Evolutionary conservation across 2,888 invertebrate genomes (phyloP), one percentile per base, ranked within the genome.

Genomic region (Anagyrus pseudococci): DNA sequence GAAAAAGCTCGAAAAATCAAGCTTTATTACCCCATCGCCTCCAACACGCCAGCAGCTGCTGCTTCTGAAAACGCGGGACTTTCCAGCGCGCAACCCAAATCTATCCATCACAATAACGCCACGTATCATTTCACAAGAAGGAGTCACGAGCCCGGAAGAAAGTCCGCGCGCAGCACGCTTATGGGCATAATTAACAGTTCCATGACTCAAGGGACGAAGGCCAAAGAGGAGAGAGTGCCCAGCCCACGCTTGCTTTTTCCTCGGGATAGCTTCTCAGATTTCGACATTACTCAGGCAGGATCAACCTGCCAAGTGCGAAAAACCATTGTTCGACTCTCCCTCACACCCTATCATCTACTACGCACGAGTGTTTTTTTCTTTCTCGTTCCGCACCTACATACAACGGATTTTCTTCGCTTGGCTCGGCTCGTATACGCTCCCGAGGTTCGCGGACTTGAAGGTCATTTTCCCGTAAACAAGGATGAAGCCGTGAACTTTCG

Each of bases 231-330:
- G n/a, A n/a, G n/a, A n/a, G n/a, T n/a, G n/a, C n/a, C n/a, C n/a
- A n/a, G n/a, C n/a, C n/a, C n/a, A n/a, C n/a, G n/a, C n/a, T n/a
- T n/a, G n/a, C n/a, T n/a, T n/a, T n/a, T n/a, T n/a, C n/a, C n/a
- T n/a, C n/a, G n/a, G n/a, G n/a, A n/a, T n/a, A n/a, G n/a, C n/a
- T 44, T 50, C 79, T 78, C 80, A 80, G 80, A 80, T 80, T 80
- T 80, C 73, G 76, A 80, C 80, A 80, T 80, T 80, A 80, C 77
- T 80, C 80, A 80, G 79, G 72, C 68, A 67, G 79, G 80, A 80
- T 80, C 79, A 80, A 80, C 75, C 76, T 80, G 79, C 75, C 80
- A 78, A 63, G 46, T 46, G 22, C 15, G 44, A 55, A 47, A 26
- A 17, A 3, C 22, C 22, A 4, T 20, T 17, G 44, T 10, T 44